These are phyloP conservation scores for Schizopygopsis malacanthus DNA, from an alignment of 2,797 vertebrate species.

Conservation along the genomic window DNA sequence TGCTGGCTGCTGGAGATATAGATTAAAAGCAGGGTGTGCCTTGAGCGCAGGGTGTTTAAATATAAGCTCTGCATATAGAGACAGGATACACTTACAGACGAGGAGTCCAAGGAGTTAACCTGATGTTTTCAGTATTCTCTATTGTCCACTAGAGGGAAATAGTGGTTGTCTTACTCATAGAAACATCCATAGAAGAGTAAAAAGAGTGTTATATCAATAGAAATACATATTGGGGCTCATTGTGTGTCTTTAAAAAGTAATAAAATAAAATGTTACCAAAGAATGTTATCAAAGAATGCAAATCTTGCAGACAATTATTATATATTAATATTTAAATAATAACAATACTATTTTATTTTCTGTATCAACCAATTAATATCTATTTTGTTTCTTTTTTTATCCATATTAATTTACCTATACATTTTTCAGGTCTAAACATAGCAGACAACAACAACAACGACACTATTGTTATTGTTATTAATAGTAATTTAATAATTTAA, in stretches of 20 bases:
- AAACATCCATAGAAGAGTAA: not conserved
- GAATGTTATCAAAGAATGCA: not conserved
- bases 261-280: not conserved
- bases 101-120: not conserved
- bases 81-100: not conserved
- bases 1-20: not conserved
- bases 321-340: not conserved
- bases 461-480: not conserved
- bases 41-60: not conserved
- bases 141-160: slow-evolving; percentile 66
- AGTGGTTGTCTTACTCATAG: slow-evolving; percentile 27
- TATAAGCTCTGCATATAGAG: slow-evolving; percentile 1
- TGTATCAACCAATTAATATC: not conserved
- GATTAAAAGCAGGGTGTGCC: not conserved
- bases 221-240: not conserved
- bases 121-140: not conserved
- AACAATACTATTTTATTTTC: not conserved
- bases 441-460: too few species aligned
- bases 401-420: not conserved
- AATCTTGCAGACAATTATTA: not conserved
- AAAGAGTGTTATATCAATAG: not conserved
- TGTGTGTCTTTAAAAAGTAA: not conserved
- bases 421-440: not conserved
- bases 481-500: not conserved
- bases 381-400: not conserved